These are phyloP conservation scores for Squalus acanthias DNA, from an alignment of 2,797 vertebrate species.

Conservation along the genomic window DNA sequence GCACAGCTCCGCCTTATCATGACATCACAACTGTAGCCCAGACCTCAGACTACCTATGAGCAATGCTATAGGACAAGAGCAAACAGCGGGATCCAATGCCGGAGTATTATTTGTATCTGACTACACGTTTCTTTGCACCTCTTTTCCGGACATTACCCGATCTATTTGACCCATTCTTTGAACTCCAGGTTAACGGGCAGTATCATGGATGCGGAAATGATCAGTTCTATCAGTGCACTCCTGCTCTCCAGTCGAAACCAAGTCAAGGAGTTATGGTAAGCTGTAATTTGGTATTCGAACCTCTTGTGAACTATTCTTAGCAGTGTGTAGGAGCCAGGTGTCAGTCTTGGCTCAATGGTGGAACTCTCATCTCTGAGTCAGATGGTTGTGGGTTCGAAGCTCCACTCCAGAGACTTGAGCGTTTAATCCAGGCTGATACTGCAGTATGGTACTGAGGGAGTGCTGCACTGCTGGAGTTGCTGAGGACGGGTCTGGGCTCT, in stretches of 20 bases:
- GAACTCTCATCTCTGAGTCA: not conserved
- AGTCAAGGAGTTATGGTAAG: slow-evolving; percentile 36
- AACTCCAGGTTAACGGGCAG: not conserved
- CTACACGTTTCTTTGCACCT: not conserved
- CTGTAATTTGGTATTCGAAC: not conserved
- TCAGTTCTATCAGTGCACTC: slow-evolving; percentile 12
- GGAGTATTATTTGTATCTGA: not conserved
- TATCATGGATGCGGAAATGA: slow-evolving; percentile 24
- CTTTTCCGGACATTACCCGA: not conserved
- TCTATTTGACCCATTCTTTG: not conserved
- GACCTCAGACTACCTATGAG: not conserved
- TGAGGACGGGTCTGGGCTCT: no score
- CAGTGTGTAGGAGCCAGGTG: not conserved
- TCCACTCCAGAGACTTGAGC: not conserved
- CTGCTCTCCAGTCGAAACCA: slow-evolving; percentile 17
- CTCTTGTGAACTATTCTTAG: not conserved
- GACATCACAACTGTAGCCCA: not conserved
- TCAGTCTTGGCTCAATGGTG: not conserved
- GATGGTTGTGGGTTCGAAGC: not conserved
- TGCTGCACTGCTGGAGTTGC: not conserved
- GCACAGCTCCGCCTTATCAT: not conserved
- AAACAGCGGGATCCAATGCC: not conserved
- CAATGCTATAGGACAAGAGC: not conserved
- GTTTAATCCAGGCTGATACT: not conserved
- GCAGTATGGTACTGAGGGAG: not conserved